Conservation (phyloP, 2,888 invertebrate species). For the Drosophila neotestacea region DNA sequence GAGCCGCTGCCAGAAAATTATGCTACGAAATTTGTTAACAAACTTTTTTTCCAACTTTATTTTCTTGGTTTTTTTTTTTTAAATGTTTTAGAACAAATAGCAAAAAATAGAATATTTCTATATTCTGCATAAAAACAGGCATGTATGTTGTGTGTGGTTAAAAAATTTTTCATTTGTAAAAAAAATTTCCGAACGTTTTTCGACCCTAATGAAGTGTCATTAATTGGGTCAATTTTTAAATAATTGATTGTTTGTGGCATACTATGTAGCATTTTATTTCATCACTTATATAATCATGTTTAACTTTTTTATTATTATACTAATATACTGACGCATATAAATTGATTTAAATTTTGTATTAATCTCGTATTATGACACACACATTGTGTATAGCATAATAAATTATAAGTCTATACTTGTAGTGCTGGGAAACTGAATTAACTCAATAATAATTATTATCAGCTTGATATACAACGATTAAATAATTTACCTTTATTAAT, state of each 20-base stretch:
- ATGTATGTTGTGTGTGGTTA: too few relatives aligned
- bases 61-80: conserved; percentile 29
- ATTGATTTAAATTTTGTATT: too few relatives aligned
- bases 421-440: too few relatives aligned
- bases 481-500: conserved; percentile 32
- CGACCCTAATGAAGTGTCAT: background rate
- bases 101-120: background rate
- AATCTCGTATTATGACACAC: too few relatives aligned
- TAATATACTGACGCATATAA: too few relatives aligned
- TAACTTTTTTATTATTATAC: too few relatives aligned
- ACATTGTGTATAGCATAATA: too few relatives aligned
- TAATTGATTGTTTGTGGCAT: conserved; percentile 1
- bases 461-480: background rate
- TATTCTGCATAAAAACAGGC: conserved; percentile 5
- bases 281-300: too few relatives aligned
- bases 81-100: conserved; percentile 5
- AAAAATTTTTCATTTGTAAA: too few relatives aligned
- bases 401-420: too few relatives aligned
- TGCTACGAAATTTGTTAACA: conserved; percentile 27
- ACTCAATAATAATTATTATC: conserved; percentile 3
- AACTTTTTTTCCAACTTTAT: conserved; percentile 32
- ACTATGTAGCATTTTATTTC: too few relatives aligned
- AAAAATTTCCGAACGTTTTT: too few relatives aligned
- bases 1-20: conserved; percentile 35
- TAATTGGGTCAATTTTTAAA: background rate